These are phyloP conservation scores for Callimico goeldii DNA, from an alignment of 2,797 vertebrate genomes.

Conservation along the genomic window DNA sequence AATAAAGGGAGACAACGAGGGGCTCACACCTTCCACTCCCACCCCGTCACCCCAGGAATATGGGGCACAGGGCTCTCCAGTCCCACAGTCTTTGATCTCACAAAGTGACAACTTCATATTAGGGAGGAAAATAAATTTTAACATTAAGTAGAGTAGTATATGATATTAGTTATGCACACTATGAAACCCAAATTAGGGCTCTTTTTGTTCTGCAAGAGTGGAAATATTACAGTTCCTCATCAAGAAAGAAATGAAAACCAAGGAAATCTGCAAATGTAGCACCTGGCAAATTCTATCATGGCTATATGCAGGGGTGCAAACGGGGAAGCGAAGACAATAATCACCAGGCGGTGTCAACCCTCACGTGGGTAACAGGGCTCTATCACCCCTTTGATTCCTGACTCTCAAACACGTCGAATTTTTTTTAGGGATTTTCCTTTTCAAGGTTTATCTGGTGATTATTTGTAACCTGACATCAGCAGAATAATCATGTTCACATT, in stretches of 20 bases:
- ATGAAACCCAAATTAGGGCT: background rate
- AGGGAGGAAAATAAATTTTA: background rate
- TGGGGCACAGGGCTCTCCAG: background rate
- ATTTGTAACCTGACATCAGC: background rate
- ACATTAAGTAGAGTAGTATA: background rate
- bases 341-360: background rate
- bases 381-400: background rate
- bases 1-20: background rate
- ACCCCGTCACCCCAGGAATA: background rate
- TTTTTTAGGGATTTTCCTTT: background rate
- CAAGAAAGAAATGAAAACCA: background rate
- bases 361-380: background rate
- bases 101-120: background rate
- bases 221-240: background rate
- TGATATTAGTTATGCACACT: background rate
- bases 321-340: background rate
- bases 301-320: background rate
- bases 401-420: background rate
- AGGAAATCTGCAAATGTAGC: background rate
- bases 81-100: background rate
- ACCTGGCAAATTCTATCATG: rapidly evolving
- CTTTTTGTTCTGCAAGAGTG: background rate
- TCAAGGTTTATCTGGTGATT: background rate
- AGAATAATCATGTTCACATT: background rate
- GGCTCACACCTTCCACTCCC: background rate